These are phyloP conservation scores for Colletes gigas DNA, from an alignment of 1,140 invertebrate species.

Conservation along the genomic window DNA sequence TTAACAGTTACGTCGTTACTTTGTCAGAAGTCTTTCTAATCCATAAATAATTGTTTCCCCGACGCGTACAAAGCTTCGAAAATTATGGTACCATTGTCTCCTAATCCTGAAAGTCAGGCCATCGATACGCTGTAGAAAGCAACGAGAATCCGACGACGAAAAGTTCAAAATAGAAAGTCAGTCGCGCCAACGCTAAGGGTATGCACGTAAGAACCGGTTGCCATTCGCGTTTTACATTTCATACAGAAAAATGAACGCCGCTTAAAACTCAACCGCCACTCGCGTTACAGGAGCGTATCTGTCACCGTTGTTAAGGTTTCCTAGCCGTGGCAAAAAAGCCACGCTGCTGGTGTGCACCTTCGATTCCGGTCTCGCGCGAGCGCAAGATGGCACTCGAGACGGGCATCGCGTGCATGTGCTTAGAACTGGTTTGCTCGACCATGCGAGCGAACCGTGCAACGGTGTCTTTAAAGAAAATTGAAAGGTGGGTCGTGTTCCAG, in stretches of 20 bases:
- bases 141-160: no score
- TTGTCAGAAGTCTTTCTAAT: no score
- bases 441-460: constrained; percentile 32
- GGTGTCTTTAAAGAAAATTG: constrained; percentile 63
- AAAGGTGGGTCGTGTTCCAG: constrained; percentile 49
- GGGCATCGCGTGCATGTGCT: constrained; percentile 49
- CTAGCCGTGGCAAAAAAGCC: background rate
- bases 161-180: no score
- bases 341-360: background rate
- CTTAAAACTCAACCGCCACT: constrained; percentile 1
- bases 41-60: no score
- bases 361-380: background rate
- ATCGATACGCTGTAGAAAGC: no score
- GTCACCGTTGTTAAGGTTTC: constrained; percentile 12
- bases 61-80: no score
- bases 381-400: constrained; percentile 22
- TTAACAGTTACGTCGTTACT: no score
- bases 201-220: constrained; percentile 3
- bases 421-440: constrained; percentile 59
- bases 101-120: no score
- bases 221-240: constrained; percentile 4
- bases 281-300: background rate
- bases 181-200: no score
- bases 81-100: no score
- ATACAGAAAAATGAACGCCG: constrained; percentile 2